A percentile compares a stretch with the other conserved stretches of the same genome.
phyloP scores from a whole-genome alignment of 1,140 invertebrate species.

The Ceratosolen fusciceps region DNA sequence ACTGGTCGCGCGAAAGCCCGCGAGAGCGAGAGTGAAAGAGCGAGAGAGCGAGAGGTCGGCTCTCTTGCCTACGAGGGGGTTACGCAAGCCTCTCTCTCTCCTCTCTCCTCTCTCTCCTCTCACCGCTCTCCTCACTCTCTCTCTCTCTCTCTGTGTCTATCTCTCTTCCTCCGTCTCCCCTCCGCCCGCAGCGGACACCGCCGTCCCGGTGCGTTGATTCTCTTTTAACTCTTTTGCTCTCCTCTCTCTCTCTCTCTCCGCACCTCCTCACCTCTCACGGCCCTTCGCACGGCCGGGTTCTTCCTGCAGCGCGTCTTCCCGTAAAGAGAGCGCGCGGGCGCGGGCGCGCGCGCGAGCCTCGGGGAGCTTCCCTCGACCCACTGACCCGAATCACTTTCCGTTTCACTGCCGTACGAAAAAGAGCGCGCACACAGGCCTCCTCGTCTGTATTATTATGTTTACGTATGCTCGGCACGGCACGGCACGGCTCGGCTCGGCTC shows the following conservation, averaged over 20 bases:
- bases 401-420: constrained; percentile 31
- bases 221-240: not conserved
- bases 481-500: not conserved
- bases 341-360: constrained; percentile 8
- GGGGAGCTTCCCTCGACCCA: constrained; percentile 50
- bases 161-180: constrained; percentile 14
- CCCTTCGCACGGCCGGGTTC: not conserved
- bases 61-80: not conserved
- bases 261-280: constrained; percentile 1
- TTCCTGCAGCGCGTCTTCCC: constrained; percentile 21
- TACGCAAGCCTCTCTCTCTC: constrained; percentile 31
- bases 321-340: not conserved
- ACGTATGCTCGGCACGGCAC: not conserved
- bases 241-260: not conserved
- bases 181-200: not conserved
- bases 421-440: constrained; percentile 39
- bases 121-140: not conserved
- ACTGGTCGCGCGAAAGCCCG: not conserved
- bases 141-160: not conserved
- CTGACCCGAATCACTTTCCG: constrained; percentile 53
- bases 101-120: not conserved
- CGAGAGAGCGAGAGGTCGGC: not conserved
- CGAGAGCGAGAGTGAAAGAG: not conserved
- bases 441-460: not conserved
- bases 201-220: not conserved